Evolutionary conservation across 2,113 vertebrate genomes (phyloP), one percentile per base, ranked within the genome.

Genomic region (Centropristis striata): DNA sequence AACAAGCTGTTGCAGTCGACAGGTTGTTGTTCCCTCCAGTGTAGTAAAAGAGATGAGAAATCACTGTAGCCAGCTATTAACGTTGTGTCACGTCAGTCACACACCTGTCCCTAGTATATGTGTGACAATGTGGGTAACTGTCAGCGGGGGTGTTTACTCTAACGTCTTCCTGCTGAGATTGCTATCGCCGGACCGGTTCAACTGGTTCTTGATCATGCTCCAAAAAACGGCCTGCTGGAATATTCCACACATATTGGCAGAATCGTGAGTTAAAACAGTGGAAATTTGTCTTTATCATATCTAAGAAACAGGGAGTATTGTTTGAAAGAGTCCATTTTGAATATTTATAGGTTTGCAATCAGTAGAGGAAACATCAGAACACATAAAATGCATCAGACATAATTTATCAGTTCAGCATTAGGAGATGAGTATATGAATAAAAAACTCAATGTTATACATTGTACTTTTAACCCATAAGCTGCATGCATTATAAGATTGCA

Each of bases 161-260:
- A 77, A 78, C 39, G 23, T 78, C 81, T 82, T 85, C 73, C 83
- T 90, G 71, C 78, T 64, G 46, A 81, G 85, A 87, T 80, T 81
- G 41, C 1, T 10, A 65, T 75, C 44, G 59, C 70, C 55, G 10
- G 67, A 93, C 93, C 78, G 58, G 93, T 93, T 71, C 9, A 50
- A 91, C 93, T 86, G 71, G 93, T 41, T 94, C 69, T 3, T 16
- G 11, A 68, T 57, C 46, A 46, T 41, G 16, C 28, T 37, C 16
- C 42, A 1, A 3, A 54, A 80, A 65, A 66, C 18, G 2, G 20
- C 36, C 28, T 4, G 41, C 20, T 18, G 50, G 20, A 47, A 51
- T 68, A 36, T 23, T 32, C 39, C 9, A 25, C 20, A 51, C 39
- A 75, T 53, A 81, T 72, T 77, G 21, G 37, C 50, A 70, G 44